Percentiles rank a stretch among this genome's conserved stretches.
Conservation (phyloP, 2,888 invertebrate species). For the Brenthis hecate region DNA sequence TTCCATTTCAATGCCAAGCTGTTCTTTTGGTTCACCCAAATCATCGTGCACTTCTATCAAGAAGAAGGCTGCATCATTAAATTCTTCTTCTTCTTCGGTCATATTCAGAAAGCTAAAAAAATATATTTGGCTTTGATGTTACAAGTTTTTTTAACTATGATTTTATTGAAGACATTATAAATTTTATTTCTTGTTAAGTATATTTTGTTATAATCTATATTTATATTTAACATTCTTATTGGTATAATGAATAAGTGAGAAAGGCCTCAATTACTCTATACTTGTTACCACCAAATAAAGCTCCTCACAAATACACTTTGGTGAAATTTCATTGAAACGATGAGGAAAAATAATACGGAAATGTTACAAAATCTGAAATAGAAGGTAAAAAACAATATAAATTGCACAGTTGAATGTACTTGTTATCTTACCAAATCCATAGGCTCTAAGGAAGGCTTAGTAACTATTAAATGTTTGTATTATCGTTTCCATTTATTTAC, state of each 20-base stretch:
- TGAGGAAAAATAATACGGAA: not conserved
- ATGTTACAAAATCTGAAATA: not conserved
- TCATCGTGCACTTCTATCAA: slow-evolving; percentile 88
- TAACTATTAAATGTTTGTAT: slow-evolving; percentile 44
- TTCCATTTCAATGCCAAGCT: slow-evolving; percentile 89
- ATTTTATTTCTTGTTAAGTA: too few species aligned
- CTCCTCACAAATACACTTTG: too few species aligned
- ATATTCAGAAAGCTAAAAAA: slow-evolving; percentile 57
- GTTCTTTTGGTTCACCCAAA: slow-evolving; percentile 88
- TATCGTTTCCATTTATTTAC: slow-evolving; percentile 52
- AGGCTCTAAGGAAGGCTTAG: slow-evolving; percentile 49
- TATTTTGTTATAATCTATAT: too few species aligned
- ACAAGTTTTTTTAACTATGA: not conserved
- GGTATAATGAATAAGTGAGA: too few species aligned
- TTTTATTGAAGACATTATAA: not conserved
- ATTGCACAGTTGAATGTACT: slow-evolving; percentile 14
- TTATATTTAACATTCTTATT: too few species aligned
- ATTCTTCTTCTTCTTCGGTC: slow-evolving; percentile 68
- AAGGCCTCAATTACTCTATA: too few species aligned
- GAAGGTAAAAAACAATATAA: not conserved
- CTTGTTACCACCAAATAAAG: too few species aligned
- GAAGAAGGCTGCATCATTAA: slow-evolving; percentile 83
- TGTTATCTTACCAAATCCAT: slow-evolving; percentile 34
- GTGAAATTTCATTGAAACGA: too few species aligned
- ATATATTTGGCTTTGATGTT: not conserved